Conservation (phyloP, 2,113 vertebrate species). For the Hemichromis elongatus region DNA sequence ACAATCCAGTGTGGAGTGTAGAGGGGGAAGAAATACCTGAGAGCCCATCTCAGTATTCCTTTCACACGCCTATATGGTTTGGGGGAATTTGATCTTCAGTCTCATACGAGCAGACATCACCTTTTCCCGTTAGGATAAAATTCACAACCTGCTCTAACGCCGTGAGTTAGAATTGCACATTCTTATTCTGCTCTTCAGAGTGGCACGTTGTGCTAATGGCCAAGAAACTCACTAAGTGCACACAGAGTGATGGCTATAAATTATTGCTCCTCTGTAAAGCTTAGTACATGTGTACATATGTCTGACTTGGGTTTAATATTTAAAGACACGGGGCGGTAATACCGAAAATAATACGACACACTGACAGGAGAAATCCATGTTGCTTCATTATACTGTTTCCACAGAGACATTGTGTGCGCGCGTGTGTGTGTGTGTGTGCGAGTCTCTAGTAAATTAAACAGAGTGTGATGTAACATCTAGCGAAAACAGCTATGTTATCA, state of each 20-base stretch:
- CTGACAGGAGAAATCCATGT: constrained; percentile 2
- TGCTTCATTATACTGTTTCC: constrained; percentile 6
- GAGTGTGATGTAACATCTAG: constrained; percentile 35
- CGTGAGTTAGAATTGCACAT: neutral
- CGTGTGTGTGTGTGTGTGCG: neutral
- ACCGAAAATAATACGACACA: neutral
- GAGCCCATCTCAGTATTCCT: constrained; percentile 46
- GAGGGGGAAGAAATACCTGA: constrained; percentile 23
- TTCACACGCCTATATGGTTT: constrained; percentile 18
- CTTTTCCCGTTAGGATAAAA: neutral
- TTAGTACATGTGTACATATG: neutral
- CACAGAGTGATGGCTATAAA: neutral
- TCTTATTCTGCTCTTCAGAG: neutral
- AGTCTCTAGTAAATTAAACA: constrained; percentile 28
- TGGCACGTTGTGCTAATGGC: neutral
- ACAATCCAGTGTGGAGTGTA: constrained; percentile 33
- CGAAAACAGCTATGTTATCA: constrained; percentile 42
- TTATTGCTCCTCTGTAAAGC: neutral
- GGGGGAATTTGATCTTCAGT: constrained; percentile 35
- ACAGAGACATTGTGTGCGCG: neutral
- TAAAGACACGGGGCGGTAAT: neutral
- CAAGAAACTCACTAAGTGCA: neutral
- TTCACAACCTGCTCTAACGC: neutral
- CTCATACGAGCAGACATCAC: constrained; percentile 19
- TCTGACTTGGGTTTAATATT: neutral